Conservation (phyloP, 2,888 invertebrate genomes). For the Agrotis segetum region DNA sequence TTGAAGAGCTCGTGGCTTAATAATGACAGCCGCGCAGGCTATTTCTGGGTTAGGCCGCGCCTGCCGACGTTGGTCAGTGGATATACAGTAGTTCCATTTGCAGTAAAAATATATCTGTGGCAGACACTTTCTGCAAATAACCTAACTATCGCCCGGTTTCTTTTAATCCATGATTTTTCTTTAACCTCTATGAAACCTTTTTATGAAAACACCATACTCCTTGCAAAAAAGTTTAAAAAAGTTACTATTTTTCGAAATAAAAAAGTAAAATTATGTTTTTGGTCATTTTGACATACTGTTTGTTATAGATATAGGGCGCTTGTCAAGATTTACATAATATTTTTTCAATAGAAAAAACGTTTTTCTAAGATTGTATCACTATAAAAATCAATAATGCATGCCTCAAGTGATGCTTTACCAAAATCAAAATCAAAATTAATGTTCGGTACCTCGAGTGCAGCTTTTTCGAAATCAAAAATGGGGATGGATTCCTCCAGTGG, state of each 20-base stretch:
- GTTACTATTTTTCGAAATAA: neutral
- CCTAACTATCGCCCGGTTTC: too few species aligned
- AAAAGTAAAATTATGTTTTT: neutral
- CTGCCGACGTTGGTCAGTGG: too few species aligned
- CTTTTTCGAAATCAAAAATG: neutral
- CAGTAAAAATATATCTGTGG: too few species aligned
- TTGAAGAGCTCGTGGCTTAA: too few species aligned
- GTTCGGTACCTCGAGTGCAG: too few species aligned
- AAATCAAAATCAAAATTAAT: too few species aligned
- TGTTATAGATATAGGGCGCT: neutral
- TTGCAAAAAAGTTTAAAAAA: neutral
- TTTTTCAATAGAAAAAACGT: conserved; percentile 3
- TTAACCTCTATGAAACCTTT: too few species aligned
- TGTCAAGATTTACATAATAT: neutral
- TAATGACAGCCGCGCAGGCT: too few species aligned
- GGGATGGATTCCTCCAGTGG: conserved; percentile 14
- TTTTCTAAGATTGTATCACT: neutral
- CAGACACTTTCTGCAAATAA: too few species aligned
- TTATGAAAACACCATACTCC: neutral
- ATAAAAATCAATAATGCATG: conserved; percentile 3
- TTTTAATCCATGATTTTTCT: too few species aligned
- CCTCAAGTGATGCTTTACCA: neutral
- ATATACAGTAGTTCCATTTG: too few species aligned
- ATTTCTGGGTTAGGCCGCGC: too few species aligned
- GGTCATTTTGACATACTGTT: conserved; percentile 15